Evolutionary conservation across 2,888 invertebrate species (phyloP), one percentile per base, ranked within the genome.

Genomic region (Maniola hyperantus): DNA sequence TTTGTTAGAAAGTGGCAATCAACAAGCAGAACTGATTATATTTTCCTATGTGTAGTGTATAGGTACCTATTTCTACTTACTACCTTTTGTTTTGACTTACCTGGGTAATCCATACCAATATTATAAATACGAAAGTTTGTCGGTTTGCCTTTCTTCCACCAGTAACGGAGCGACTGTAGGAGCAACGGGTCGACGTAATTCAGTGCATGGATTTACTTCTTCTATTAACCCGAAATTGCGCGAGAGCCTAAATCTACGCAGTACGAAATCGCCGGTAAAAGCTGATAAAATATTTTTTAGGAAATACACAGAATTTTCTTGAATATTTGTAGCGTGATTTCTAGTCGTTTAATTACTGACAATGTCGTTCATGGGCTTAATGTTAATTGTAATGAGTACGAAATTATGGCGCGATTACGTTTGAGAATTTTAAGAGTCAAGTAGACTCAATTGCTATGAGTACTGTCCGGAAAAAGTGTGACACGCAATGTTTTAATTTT

Each of bases 311-410:
- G 15, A 15, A 46, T 18, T 48, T 48, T 18, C 48, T 48, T 8
- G 18, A 48, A 48, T 48, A 54, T 54, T 54, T 36, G 6, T 60
- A n/a, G 26, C 59, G 34, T 64, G 48, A 59, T 50, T 54, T 42
- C 20, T n/a, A 39, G 18, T 33, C 11, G 18, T 64, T 55, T 13
- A 48, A 55, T 46, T 51, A 39, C 20, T 48, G 36, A 50, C 34
- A 46, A 55, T 34, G 15, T 42, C 46, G 54, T 59, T 55, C 54
- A 60, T 13, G 36, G 48, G 54, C 46, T 53, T 59, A 51, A 42
- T 42, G 54, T 50, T 64, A 50, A 20, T 39, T 57, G 39, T 20
- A 26, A 54, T 54, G 39, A 39, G 55, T 39, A 20, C 6, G 13
- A 20, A 7, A 36, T 54, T 39, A 20, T 20, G 11, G 39, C 55